A percentile compares a stretch with the other conserved stretches of the same genome.
Conservation (phyloP, 2,797 vertebrate species). For the Lateolabrax maculatus region DNA sequence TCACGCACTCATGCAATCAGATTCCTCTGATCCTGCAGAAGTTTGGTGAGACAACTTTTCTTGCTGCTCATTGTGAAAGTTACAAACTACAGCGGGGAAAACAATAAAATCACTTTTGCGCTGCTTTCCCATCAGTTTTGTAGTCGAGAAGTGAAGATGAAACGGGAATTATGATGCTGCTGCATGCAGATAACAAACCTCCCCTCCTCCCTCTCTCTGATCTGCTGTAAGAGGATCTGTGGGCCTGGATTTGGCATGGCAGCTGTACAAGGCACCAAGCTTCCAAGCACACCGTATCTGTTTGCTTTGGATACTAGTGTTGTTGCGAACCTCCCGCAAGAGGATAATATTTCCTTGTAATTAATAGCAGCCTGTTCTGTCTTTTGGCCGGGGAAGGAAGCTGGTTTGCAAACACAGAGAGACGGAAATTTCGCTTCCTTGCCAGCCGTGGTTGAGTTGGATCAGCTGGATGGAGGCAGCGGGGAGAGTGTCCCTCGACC, state of each 20-base stretch:
- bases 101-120: constrained; percentile 3
- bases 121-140: constrained; percentile 15
- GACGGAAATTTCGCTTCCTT: constrained; percentile 70
- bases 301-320: constrained; percentile 82
- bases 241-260: constrained; percentile 77
- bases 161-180: constrained; percentile 66
- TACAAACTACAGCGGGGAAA: neutral
- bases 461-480: constrained; percentile 60
- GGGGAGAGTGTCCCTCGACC: constrained; percentile 16
- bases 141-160: constrained; percentile 39
- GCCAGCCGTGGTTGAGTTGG: constrained; percentile 57
- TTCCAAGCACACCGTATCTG: constrained; percentile 75
- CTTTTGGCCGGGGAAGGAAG: constrained; percentile 62
- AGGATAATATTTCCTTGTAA: constrained; percentile 80
- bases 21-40: constrained; percentile 42
- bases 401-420: constrained; percentile 62
- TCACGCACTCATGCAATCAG: constrained; percentile 39
- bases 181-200: constrained; percentile 61
- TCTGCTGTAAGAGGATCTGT: constrained; percentile 79
- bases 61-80: constrained; percentile 14
- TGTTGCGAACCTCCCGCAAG: constrained; percentile 73
- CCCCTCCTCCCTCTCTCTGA: constrained; percentile 63
- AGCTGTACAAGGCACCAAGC: constrained; percentile 76
- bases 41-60: constrained; percentile 48
- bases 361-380: constrained; percentile 76